These are phyloP conservation scores for Myopa testacea DNA, from an alignment of 2,888 invertebrate species.

Conservation along the genomic window DNA sequence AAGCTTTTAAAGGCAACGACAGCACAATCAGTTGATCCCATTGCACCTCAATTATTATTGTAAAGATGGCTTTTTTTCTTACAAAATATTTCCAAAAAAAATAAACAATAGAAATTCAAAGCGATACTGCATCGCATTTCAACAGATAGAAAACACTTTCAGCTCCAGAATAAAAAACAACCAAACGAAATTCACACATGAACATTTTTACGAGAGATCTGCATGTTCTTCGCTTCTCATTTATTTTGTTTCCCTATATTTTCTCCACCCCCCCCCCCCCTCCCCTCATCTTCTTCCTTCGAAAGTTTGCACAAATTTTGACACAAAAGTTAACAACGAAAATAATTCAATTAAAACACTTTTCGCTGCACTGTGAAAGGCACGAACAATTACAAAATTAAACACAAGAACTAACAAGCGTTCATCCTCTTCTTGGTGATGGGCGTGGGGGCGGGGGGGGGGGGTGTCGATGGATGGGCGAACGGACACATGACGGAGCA, in stretches of 20 bases:
- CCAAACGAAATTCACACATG: too few relatives aligned
- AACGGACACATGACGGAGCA: constrained; percentile 3
- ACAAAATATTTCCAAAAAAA: too few relatives aligned
- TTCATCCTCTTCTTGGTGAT: background rate
- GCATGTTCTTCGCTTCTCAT: background rate
- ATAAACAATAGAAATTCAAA: too few relatives aligned
- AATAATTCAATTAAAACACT: constrained; percentile 68
- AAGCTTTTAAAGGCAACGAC: too few relatives aligned
- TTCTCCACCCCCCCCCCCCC: too few relatives aligned
- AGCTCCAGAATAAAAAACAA: too few relatives aligned
- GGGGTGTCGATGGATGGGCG: background rate
- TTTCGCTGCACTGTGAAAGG: constrained; percentile 57
- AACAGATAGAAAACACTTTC: too few relatives aligned
- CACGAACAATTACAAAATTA: constrained; percentile 62
- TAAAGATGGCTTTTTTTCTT: too few relatives aligned
- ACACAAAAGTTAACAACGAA: constrained; percentile 57
- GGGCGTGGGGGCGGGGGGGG: background rate
- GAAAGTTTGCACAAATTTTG: constrained; percentile 51
- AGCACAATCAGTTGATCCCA: too few relatives aligned
- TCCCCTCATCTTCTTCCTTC: constrained; percentile 30
- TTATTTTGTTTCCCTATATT: background rate
- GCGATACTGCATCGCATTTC: too few relatives aligned
- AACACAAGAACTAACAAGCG: constrained; percentile 59
- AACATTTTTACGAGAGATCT: too few relatives aligned
- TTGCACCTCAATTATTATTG: too few relatives aligned